These are phyloP conservation scores for Psilopogon haemacephalus DNA, from an alignment of 2,113 vertebrate genomes.

Conservation along the genomic window DNA sequence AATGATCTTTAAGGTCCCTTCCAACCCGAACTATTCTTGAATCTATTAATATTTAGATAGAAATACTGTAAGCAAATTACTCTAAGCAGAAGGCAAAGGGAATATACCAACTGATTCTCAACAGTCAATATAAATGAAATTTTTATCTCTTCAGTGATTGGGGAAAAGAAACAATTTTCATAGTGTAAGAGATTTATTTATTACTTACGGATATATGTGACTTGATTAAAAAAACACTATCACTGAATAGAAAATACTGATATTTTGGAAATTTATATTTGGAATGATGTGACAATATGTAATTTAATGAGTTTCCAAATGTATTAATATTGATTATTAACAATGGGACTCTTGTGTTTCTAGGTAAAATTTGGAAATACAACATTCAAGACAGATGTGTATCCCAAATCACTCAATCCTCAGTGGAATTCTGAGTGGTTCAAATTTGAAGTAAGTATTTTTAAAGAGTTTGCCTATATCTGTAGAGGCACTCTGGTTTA, in stretches of 20 bases:
- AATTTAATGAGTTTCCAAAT: background rate
- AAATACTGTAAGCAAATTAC: background rate
- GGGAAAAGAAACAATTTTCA: background rate
- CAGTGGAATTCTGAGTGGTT: slow-evolving; percentile 99
- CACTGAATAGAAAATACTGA: background rate
- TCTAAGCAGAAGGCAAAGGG: background rate
- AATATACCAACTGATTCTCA: background rate
- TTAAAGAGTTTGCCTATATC: background rate
- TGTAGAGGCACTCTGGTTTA: background rate
- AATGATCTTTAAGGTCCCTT: too few species aligned
- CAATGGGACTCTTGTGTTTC: slow-evolving; percentile 11
- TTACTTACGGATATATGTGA: background rate
- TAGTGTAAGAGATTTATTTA: background rate
- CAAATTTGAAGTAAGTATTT: slow-evolving; percentile 94
- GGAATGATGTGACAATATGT: background rate
- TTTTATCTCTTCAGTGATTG: background rate
- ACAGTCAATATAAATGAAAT: background rate
- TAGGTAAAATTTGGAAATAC: slow-evolving; percentile 99
- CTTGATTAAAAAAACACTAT: background rate
- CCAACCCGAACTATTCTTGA: too few species aligned
- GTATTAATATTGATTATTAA: background rate
- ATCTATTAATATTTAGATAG: background rate
- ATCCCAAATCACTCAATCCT: slow-evolving; percentile 95
- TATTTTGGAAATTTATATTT: background rate
- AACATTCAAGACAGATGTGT: slow-evolving; percentile 98